A percentile compares a stretch with the other conserved stretches of the same genome.
Conservation (phyloP, 2,888 invertebrate genomes). For the Reticulitermes lucifugus region DNA sequence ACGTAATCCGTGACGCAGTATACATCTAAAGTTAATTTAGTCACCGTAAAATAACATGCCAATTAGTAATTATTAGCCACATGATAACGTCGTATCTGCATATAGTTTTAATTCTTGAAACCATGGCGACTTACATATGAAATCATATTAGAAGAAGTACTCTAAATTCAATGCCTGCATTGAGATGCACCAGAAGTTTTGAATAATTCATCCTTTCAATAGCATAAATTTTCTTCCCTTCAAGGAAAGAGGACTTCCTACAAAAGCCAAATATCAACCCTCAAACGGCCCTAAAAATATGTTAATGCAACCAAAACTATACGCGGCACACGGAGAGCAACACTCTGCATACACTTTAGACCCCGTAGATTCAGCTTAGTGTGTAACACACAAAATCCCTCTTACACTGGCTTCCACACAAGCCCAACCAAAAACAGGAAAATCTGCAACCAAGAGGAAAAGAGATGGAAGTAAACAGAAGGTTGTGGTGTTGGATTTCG, state of each 20-base stretch:
- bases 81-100: no score
- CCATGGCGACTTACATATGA: no score
- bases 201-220: background rate
- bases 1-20: no score
- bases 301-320: slow-evolving; percentile 1
- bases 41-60: no score
- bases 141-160: no score
- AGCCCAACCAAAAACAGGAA: slow-evolving; percentile 2
- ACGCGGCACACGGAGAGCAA: background rate
- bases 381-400: slow-evolving; percentile 6
- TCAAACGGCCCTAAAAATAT: background rate
- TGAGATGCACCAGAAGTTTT: background rate
- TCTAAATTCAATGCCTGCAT: no score
- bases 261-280: background rate
- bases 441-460: background rate
- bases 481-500: slow-evolving; percentile 30
- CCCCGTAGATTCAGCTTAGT: background rate
- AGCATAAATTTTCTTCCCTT: background rate
- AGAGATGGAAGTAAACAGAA: background rate
- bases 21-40: no score
- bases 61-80: no score
- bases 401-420: slow-evolving; percentile 7
- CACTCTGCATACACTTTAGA: slow-evolving; percentile 7
- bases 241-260: background rate
- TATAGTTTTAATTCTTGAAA: no score